phyloP scores from a whole-genome alignment of 2,113 vertebrate species.

The zebrafish (Danio rerio) region DNA sequence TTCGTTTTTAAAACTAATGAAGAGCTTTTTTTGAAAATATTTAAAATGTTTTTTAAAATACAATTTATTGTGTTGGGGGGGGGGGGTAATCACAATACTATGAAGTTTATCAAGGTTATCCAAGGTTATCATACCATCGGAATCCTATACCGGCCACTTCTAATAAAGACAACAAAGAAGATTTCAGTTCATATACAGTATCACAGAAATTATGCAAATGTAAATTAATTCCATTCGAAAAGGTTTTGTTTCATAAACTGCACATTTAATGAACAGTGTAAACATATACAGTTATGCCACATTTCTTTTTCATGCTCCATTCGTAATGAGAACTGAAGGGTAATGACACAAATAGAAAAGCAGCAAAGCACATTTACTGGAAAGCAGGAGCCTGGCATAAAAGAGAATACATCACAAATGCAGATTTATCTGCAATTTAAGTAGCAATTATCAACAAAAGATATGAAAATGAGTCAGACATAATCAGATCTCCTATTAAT shows the following conservation, averaged over 20 bases:
- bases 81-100: no score
- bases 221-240: not conserved
- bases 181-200: not conserved
- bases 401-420: not conserved
- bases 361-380: not conserved
- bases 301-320: not conserved
- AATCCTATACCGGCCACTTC: no score
- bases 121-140: no score
- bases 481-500: not conserved
- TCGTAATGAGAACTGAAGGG: not conserved
- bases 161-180: no score
- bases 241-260: not conserved
- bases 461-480: conserved; percentile 7
- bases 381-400: not conserved
- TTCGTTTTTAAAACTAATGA: no score
- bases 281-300: not conserved
- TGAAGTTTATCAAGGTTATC: no score
- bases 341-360: not conserved
- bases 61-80: no score
- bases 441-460: conserved; percentile 16
- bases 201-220: not conserved
- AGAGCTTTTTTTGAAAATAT: no score
- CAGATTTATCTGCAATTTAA: not conserved
- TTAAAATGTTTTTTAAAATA: no score
- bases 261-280: not conserved